Percentiles rank a stretch among this genome's conserved stretches.
Evolutionary conservation across 2,113 vertebrate genomes (phyloP).

Genomic region (Marcusenius ussheri): DNA sequence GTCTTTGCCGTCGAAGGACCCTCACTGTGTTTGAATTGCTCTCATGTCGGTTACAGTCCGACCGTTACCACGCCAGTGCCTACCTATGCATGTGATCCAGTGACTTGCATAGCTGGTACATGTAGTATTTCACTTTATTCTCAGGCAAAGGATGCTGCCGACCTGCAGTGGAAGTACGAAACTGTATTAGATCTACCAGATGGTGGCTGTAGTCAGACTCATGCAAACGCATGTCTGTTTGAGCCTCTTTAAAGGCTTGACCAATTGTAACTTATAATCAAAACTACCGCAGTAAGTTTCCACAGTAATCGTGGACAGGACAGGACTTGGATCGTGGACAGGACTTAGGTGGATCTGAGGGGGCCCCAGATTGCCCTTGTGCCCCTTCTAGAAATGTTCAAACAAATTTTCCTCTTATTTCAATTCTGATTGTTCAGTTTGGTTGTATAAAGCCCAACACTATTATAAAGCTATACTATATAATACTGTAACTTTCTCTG

Average conservation of each 20-base stretch:
- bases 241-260: not conserved
- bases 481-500: not conserved
- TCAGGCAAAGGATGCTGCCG: slow-evolving; percentile 68
- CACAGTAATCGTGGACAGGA: not conserved
- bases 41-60: not conserved
- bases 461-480: not conserved
- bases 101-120: slow-evolving; percentile 76
- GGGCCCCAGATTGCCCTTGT: not conserved
- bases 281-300: not conserved
- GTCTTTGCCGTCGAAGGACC: not conserved
- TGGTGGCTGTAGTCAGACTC: not conserved
- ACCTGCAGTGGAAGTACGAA: slow-evolving; percentile 44
- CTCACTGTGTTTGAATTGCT: not conserved
- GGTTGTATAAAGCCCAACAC: not conserved
- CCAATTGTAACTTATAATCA: not conserved
- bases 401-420: not conserved
- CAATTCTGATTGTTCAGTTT: not conserved
- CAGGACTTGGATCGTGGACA: too few relatives aligned
- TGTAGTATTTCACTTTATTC: slow-evolving; percentile 60
- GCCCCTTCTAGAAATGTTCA: not conserved
- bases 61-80: not conserved
- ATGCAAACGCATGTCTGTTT: not conserved
- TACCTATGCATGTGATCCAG: slow-evolving; percentile 77
- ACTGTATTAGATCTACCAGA: not conserved
- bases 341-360: not conserved